phyloP scores from a whole-genome alignment of 2,113 vertebrate genomes.

The Periophthalmus modestus region DNA sequence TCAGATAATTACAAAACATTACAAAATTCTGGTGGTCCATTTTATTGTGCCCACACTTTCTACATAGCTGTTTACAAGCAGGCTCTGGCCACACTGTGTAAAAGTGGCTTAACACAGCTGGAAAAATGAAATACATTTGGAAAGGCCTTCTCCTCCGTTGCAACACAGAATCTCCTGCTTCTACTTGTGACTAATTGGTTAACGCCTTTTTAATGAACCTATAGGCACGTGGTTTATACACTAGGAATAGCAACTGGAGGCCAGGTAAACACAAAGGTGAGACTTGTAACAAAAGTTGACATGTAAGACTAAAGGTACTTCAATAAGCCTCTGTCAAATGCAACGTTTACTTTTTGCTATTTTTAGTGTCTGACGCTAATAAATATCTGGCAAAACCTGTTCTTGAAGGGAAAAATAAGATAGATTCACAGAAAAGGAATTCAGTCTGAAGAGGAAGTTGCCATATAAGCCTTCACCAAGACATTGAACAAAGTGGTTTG shows the following conservation, averaged over 20 bases:
- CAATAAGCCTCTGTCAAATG: not conserved
- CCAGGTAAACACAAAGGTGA: constrained; percentile 27
- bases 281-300: not conserved
- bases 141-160: constrained; percentile 52
- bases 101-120: constrained; percentile 61
- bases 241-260: constrained; percentile 38
- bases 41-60: constrained; percentile 67
- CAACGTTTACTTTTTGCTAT: constrained; percentile 36
- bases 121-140: constrained; percentile 62
- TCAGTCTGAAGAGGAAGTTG: constrained; percentile 43
- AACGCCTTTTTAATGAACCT: constrained; percentile 63
- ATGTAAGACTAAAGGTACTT: not conserved
- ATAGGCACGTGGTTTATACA: constrained; percentile 31
- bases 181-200: constrained; percentile 66
- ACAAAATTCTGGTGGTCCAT: constrained; percentile 67
- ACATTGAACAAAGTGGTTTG: constrained; percentile 43
- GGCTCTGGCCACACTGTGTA: constrained; percentile 57
- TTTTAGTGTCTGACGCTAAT: constrained; percentile 49
- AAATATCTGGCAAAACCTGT: constrained; percentile 38
- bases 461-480: constrained; percentile 49
- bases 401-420: constrained; percentile 31
- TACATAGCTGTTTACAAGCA: constrained; percentile 62
- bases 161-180: constrained; percentile 51
- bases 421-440: constrained; percentile 32
- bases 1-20: constrained; percentile 34